Base-by-base conservation (phyloP, 2,113 vertebrate species). In the Montifringilla adamsi region DNA sequence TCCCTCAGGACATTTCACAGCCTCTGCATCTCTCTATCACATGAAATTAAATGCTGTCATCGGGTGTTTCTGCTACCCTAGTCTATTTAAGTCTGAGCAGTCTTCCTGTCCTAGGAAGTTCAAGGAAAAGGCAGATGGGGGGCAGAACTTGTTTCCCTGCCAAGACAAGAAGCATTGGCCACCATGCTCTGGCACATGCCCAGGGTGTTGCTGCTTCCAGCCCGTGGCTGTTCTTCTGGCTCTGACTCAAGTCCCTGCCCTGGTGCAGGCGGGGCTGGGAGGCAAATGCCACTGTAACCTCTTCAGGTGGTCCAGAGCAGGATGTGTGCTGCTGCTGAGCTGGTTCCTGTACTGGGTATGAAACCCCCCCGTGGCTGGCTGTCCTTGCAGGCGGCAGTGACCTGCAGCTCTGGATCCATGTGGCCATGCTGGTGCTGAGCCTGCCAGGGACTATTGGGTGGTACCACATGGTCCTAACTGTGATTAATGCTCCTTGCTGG, bases 321-420 rank as follows among this genome's bases (percentile, higher is more conserved):
- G 39, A 7, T 49, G 16, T 24, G 33, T 67, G 43, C 58, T 63
- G 46, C 58, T 67, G 43, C 68, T 1, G 2, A 46, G 46, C 59
- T 58, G 28, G 22, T 47, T 87, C n/a, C 30, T 44, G 0, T 30
- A 0, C 3, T 28, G 53, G 11, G 4, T 2, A 0, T 37, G 22
- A 14, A 33, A 58, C 15, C 28, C 7, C 7, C 30, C 27, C 0
- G 0, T 15, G 19, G 37, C 44, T 6, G 1, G 18, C 3, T 69
- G 49, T 37, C n/a, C 33, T 19, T 67, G 69, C 37, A 18, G 52
- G 10, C 43, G 31, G 64, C 47, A 18, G 5, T 17, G 77, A 31
- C 59, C 50, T 26, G 39, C 50, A 35, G 62, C 63, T 78, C 70
- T 24, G 22, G 17, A 18, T 64, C 28, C 1, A 0, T 13, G 27